Percentiles rank a stretch among this genome's conserved stretches.
These are phyloP conservation scores for Melipona beecheii DNA, from an alignment of 2,888 invertebrate species.

Conservation along the genomic window DNA sequence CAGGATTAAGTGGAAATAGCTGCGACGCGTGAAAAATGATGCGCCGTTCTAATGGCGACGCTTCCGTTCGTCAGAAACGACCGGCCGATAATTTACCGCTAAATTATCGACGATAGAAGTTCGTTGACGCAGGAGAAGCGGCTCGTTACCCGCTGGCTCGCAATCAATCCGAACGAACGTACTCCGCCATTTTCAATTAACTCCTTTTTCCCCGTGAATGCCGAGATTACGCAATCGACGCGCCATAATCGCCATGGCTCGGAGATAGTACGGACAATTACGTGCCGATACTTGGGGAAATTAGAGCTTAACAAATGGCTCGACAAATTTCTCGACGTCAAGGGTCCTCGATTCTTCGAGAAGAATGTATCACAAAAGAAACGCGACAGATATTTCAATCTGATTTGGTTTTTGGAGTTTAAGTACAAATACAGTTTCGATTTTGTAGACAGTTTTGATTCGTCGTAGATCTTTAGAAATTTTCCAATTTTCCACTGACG, in stretches of 20 bases:
- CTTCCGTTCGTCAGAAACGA: slow-evolving; percentile 31
- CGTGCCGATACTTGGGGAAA: not conserved
- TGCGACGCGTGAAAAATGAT: slow-evolving; percentile 3
- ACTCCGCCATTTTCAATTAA: slow-evolving; percentile 36
- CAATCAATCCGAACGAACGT: slow-evolving; percentile 18
- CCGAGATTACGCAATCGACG: not conserved
- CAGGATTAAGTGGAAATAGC: no score
- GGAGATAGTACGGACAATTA: not conserved
- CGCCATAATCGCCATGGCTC: not conserved
- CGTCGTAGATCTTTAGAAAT: no score
- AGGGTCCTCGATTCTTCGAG: not conserved
- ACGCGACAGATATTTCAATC: not conserved
- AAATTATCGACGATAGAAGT: slow-evolving; percentile 44
- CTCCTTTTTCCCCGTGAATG: slow-evolving; percentile 8
- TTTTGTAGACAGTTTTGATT: not conserved
- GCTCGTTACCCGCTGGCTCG: slow-evolving; percentile 12
- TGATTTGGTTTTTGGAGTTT: not conserved
- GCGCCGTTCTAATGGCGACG: slow-evolving; percentile 21
- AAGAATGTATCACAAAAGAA: not conserved
- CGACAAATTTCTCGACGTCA: no score
- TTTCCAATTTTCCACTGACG: no score
- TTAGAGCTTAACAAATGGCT: not conserved
- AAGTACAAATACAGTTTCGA: not conserved
- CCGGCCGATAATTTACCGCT: slow-evolving; percentile 49
- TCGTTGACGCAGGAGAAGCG: slow-evolving; percentile 44